A percentile compares a stretch with the other conserved stretches of the same genome.
Conservation (phyloP, 2,888 invertebrate species). For the Leptopilina syphax region DNA sequence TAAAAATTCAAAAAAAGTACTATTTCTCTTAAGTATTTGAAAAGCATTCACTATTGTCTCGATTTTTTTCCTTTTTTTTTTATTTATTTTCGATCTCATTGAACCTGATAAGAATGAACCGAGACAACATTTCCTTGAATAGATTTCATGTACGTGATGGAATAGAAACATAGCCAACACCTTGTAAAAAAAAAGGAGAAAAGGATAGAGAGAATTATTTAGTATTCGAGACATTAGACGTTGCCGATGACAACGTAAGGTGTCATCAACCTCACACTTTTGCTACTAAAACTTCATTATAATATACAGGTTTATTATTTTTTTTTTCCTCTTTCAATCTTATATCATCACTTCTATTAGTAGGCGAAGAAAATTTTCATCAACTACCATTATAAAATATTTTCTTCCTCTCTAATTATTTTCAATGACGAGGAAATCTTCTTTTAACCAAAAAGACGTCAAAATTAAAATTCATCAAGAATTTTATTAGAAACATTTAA, state of each 20-base stretch:
- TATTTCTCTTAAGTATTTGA: too few species aligned
- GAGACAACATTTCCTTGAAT: slow-evolving; percentile 12
- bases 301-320: slow-evolving; percentile 3
- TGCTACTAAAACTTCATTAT: slow-evolving; percentile 44
- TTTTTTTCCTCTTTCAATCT: too few species aligned
- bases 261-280: slow-evolving; percentile 56
- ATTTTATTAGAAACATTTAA: too few species aligned
- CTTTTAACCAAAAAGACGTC: too few species aligned
- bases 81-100: background rate
- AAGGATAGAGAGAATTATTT: slow-evolving; percentile 52
- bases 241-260: slow-evolving; percentile 30
- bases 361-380: too few species aligned
- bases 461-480: too few species aligned
- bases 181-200: slow-evolving; percentile 35
- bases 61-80: too few species aligned
- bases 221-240: slow-evolving; percentile 47
- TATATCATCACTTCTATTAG: too few species aligned
- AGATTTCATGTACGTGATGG: background rate
- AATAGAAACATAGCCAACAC: background rate
- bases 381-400: too few species aligned
- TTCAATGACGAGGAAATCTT: too few species aligned
- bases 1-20: too few species aligned
- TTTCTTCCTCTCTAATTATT: too few species aligned
- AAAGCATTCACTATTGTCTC: background rate
- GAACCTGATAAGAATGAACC: background rate